Conservation (phyloP, 2,888 invertebrate genomes). For the Ctena decussata region DNA sequence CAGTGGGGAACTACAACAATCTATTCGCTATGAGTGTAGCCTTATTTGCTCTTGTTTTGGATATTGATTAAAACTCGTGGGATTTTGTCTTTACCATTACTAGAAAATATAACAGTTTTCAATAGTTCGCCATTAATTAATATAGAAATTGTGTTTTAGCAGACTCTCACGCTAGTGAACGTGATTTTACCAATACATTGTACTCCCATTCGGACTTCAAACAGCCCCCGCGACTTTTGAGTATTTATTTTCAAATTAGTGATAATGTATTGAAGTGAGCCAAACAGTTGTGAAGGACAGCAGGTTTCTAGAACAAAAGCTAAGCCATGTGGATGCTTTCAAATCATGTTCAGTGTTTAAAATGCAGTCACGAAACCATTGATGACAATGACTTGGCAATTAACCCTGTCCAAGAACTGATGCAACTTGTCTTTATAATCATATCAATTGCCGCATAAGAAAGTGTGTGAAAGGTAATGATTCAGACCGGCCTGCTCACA, state of each 20-base stretch:
- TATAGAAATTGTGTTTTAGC: neutral
- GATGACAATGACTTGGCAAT: neutral
- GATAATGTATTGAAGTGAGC: neutral
- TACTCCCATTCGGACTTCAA: neutral
- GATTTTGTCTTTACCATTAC: too few species aligned
- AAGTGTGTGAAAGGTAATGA: too few species aligned
- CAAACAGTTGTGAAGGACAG: neutral
- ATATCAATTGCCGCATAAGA: too few species aligned
- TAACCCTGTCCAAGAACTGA: neutral
- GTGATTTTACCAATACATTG: neutral
- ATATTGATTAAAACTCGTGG: too few species aligned
- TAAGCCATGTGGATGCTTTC: neutral
- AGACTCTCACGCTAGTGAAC: neutral
- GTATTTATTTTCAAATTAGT: slow-evolving; percentile 8
- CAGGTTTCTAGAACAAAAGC: neutral
- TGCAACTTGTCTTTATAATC: too few species aligned
- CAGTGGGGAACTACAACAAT: too few species aligned
- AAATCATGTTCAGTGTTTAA: neutral
- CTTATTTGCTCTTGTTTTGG: too few species aligned
- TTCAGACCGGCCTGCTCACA: too few species aligned
- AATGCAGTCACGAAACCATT: neutral
- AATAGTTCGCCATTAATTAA: too few species aligned
- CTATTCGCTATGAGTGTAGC: too few species aligned
- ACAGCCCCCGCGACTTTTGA: neutral
- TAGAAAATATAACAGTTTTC: too few species aligned